Percentiles rank a stretch among this genome's conserved stretches.
Evolutionary conservation across 2,113 vertebrate genomes (phyloP).

Genomic region (Apodemus sylvaticus): DNA sequence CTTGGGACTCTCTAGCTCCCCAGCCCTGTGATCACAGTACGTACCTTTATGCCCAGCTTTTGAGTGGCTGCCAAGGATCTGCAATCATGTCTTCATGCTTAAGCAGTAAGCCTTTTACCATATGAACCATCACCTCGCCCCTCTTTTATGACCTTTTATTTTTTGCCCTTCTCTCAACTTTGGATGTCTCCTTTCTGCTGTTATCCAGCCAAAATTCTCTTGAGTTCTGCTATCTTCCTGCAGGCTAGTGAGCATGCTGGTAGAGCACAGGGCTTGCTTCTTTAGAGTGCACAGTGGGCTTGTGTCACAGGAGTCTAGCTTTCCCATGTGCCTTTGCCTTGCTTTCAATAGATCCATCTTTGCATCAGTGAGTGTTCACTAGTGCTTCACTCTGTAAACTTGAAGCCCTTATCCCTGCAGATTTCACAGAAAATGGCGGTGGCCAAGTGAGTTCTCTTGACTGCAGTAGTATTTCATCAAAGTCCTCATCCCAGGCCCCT

Average conservation of each 20-base stretch:
- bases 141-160: neutral
- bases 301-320: neutral
- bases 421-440: neutral
- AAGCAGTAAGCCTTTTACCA: neutral
- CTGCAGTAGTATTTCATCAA: neutral
- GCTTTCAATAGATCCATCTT: neutral
- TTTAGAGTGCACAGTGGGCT: neutral
- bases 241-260: neutral
- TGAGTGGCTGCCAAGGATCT: neutral
- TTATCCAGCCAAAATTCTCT: neutral
- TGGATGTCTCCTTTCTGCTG: neutral
- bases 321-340: neutral
- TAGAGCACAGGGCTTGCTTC: neutral
- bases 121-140: no score
- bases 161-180: neutral
- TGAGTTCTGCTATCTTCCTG: neutral
- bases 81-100: neutral
- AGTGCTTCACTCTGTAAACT: neutral
- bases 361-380: neutral
- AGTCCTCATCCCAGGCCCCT: neutral
- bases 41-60: neutral
- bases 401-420: neutral
- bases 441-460: neutral
- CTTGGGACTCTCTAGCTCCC: neutral
- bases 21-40: no score